Conservation (phyloP, 2,888 invertebrate species). For the Homarus gammarus region DNA sequence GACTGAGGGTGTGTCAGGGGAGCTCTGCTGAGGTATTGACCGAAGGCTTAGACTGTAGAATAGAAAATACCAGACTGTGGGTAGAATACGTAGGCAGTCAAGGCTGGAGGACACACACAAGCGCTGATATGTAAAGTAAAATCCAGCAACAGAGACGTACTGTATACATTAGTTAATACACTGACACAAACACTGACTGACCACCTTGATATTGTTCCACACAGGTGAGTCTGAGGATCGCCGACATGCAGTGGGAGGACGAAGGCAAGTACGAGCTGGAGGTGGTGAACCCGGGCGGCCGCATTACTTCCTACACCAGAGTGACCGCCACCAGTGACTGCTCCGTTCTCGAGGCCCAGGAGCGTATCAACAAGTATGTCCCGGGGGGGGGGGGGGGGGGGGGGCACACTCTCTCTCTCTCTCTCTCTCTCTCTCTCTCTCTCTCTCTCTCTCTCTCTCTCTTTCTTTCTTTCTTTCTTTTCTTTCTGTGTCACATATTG, state of each 20-base stretch:
- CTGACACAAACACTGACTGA: too few relatives aligned
- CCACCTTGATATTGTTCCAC: too few relatives aligned
- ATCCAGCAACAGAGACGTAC: too few relatives aligned
- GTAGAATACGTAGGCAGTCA: too few relatives aligned
- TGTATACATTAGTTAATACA: too few relatives aligned
- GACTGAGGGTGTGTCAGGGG: too few relatives aligned
- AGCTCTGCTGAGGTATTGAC: too few relatives aligned
- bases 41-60: too few relatives aligned
- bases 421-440: constrained; percentile 21
- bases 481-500: background rate
- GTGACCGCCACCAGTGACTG: constrained; percentile 86
- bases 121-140: too few relatives aligned
- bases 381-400: too few relatives aligned
- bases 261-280: constrained; percentile 91
- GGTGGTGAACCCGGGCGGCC: constrained; percentile 88
- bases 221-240: constrained; percentile 82
- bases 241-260: constrained; percentile 84
- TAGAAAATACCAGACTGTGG: too few relatives aligned
- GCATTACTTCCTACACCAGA: constrained; percentile 90
- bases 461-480: background rate
- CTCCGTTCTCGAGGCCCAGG: constrained; percentile 85
- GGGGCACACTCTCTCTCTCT: background rate
- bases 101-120: too few relatives aligned
- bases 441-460: constrained; percentile 22
- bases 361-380: constrained; percentile 85